phyloP scores from a whole-genome alignment of 2,113 vertebrate genomes.

The Poicephalus gulielmi region DNA sequence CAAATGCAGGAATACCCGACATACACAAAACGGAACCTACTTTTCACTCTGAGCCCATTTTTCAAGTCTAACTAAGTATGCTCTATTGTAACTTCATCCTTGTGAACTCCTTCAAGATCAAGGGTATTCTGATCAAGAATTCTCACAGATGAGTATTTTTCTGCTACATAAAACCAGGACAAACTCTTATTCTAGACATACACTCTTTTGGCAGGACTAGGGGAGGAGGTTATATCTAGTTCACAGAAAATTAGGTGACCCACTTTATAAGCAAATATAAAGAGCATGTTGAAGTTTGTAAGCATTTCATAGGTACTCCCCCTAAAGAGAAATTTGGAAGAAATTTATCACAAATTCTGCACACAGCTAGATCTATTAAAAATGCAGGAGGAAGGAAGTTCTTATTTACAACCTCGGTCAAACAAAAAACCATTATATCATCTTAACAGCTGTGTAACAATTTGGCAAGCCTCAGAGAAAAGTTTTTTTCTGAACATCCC shows the following conservation, averaged over 20 bases:
- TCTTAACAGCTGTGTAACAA: constrained; percentile 63
- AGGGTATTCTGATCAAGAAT: not conserved
- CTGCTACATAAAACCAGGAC: not conserved
- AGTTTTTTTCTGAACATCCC: constrained; percentile 35
- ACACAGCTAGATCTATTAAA: not conserved
- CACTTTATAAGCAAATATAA: constrained; percentile 18
- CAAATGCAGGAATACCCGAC: not conserved
- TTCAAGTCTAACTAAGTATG: not conserved
- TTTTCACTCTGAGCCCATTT: not conserved
- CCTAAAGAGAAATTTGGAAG: not conserved
- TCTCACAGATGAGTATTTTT: not conserved
- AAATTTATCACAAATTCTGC: constrained; percentile 1
- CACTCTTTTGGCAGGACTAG: not conserved
- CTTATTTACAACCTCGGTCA: constrained; percentile 13
- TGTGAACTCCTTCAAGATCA: not conserved
- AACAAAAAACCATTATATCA: constrained; percentile 58
- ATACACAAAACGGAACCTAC: not conserved
- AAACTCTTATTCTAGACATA: not conserved
- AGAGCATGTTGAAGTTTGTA: not conserved
- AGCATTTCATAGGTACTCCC: not conserved
- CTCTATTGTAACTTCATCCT: not conserved
- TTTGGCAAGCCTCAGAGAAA: constrained; percentile 37
- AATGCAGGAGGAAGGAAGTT: constrained; percentile 65
- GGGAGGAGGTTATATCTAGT: not conserved
- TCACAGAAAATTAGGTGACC: constrained; percentile 47